These are phyloP conservation scores for Drosophila mojavensis DNA, from an alignment of 1,140 invertebrate species.

Conservation along the genomic window DNA sequence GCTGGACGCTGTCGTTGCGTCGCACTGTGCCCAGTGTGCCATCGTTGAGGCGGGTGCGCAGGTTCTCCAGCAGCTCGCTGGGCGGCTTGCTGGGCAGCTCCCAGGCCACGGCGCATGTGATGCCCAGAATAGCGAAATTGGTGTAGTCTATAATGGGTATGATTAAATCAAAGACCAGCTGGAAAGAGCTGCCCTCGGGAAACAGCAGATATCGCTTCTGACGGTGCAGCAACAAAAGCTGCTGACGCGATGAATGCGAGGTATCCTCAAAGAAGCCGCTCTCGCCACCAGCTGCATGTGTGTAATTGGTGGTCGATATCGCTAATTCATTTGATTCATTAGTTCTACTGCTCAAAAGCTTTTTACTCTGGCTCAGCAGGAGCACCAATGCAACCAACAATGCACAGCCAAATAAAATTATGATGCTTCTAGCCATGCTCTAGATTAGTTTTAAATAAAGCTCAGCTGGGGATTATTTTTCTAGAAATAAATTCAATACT, in stretches of 20 bases:
- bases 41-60: conserved; percentile 73
- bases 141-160: conserved; percentile 81
- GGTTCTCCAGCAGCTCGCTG: conserved; percentile 78
- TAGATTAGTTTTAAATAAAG: too few species aligned
- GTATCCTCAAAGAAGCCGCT: not conserved
- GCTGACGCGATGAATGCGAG: conserved; percentile 23
- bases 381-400: conserved; percentile 38
- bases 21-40: conserved; percentile 75
- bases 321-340: conserved; percentile 12
- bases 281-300: not conserved
- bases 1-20: conserved; percentile 56
- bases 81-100: conserved; percentile 88
- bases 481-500: too few species aligned
- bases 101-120: conserved; percentile 90
- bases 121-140: conserved; percentile 86
- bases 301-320: not conserved
- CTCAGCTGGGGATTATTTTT: too few species aligned
- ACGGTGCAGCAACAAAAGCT: conserved; percentile 66
- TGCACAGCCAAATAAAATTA: conserved; percentile 63
- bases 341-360: not conserved
- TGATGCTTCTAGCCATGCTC: conserved; percentile 61
- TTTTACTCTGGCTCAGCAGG: conserved; percentile 29
- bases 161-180: conserved; percentile 85
- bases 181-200: conserved; percentile 91
- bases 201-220: conserved; percentile 89